Percentiles rank a stretch among this genome's conserved stretches.
Evolutionary conservation across 2,797 vertebrate species (phyloP).

Genomic region (Pantherophis alleghaniensis): DNA sequence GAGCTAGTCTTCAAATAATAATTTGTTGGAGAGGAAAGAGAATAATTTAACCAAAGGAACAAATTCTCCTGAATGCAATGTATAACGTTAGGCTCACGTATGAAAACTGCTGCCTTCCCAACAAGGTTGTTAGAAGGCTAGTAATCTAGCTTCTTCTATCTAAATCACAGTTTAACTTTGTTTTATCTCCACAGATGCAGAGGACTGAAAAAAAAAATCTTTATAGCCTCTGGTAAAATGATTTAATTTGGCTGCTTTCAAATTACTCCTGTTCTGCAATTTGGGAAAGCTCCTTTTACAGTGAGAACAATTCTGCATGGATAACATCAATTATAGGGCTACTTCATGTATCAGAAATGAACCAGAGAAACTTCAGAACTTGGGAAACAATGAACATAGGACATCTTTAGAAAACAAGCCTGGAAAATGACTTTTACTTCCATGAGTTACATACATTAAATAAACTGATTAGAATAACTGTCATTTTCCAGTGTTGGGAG

Average conservation of each 20-base stretch:
- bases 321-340: background rate
- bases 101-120: background rate
- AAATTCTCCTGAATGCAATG: background rate
- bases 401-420: background rate
- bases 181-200: slow-evolving; percentile 38
- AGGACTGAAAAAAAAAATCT: background rate
- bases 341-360: background rate
- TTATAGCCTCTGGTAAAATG: background rate
- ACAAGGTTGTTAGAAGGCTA: slow-evolving; percentile 40
- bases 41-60: background rate
- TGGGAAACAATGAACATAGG: background rate
- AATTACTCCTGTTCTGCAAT: slow-evolving; percentile 21
- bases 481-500: background rate
- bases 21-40: background rate
- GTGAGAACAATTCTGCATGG: slow-evolving; percentile 4
- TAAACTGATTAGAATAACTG: background rate
- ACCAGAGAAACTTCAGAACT: background rate
- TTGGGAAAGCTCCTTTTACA: slow-evolving; percentile 17
- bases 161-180: slow-evolving; percentile 40
- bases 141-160: slow-evolving; percentile 44
- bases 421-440: background rate
- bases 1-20: background rate
- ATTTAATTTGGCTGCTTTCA: background rate
- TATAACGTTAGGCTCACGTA: background rate
- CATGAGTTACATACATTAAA: background rate